Base-by-base conservation (phyloP, 2,797 vertebrate species). In the Falco columbarius region DNA sequence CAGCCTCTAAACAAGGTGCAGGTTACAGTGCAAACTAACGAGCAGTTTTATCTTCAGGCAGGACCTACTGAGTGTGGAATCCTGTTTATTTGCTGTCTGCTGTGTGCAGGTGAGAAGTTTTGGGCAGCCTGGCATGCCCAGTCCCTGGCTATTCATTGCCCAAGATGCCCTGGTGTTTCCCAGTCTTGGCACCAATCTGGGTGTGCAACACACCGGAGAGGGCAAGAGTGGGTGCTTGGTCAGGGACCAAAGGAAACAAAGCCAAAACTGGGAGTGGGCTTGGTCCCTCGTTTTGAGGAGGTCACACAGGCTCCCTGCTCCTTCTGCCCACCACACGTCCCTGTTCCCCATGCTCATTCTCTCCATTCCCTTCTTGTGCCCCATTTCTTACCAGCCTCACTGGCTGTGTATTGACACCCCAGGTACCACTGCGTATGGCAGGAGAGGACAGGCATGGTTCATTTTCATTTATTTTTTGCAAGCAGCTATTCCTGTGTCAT, bases 301-400 rank as follows among this genome's bases (percentile, higher is more conserved):
- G 21, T 44, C 75, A 89, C 26, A 7, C 24, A 23, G 19, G 26
- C 38, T 65, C 47, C 30, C 61, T 73, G 65, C 26, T 87, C 14
- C 66, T 81, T n/a, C 13, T 90, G 30, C 62, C 36, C n/a, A 18
- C 11, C 1, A 1, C 55, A 7, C 0, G 36, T 42, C 52, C 27
- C 14, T 56, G 0, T 22, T 65, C 38, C 88, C 38, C 0, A 0
- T 6, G 12, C 7, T 80, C 22, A 5, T 38, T n/a, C 27, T 40
- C 54, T 52, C 47, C 55, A 7, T 58, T 42, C 14, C 9, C 12
- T 49, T 54, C 86, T 75, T 1, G 0, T 52, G 5, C 17, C 55
- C 32, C 8, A 22, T 74, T 79, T 46, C 66, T 71, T 21, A 32
- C 26, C 61, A 32, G 6, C 32, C 40, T 55, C 32, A n/a, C 40